Evolutionary conservation across 2,113 vertebrate species (phyloP), one percentile per base, ranked within the genome.

Genomic region (Halichoerus grypus): DNA sequence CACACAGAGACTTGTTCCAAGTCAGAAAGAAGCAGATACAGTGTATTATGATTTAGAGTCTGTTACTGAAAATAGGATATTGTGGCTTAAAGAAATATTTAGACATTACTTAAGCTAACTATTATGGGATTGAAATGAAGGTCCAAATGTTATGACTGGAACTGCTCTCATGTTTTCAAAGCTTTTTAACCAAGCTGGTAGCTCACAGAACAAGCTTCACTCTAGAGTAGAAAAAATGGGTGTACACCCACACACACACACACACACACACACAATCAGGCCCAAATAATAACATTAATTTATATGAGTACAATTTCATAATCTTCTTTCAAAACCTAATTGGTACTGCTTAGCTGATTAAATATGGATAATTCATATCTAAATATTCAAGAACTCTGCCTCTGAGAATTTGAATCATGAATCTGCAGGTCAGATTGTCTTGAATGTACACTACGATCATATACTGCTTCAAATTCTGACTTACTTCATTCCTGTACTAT

Each of bases 51-150:
- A 90, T 89, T 96, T 95, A 91, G 42, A 97, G 69, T 89, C 80
- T 57, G 5, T 5, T 10, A 94, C 97, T 97, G 81, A 97, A 98
- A 98, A 98, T 91, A 97, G 93, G 93, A 79, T 93, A 91, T 90
- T 81, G 95, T 93, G 96, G 97, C 86, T 98, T 96, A 95, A 95
- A 93, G 89, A 97, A 98, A 97, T 98, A 97, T 97, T 98, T 98
- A 97, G 97, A 94, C 88, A 63, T 95, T 84, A 91, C 97, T 97
- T 83, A 94, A 98, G 85, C 91, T 81, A 98, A 97, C 83, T 97
- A 93, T 95, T 94, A 94, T 88, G 93, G 97, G 85, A 93, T 81
- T 80, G 91, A 96, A 98, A 95, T 86, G 94, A 93, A 97, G 85
- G 26, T 21, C 93, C 85, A 94, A 93, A 95, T 87, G 93, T 94